Evolutionary conservation across 2,113 vertebrate species (phyloP).

Genomic region (Syngnathus scovelli): DNA sequence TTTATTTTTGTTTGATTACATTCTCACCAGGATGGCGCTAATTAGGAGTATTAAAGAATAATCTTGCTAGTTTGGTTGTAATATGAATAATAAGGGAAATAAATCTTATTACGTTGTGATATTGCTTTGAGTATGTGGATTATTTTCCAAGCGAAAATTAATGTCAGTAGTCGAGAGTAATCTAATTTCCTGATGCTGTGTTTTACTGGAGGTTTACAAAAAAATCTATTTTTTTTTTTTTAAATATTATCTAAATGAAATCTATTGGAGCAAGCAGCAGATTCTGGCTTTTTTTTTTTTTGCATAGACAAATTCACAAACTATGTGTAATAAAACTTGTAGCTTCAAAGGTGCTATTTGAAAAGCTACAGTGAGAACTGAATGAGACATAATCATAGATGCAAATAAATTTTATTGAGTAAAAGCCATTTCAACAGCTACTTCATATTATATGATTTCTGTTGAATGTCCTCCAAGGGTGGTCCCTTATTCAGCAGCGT

Average conservation of each 20-base stretch:
- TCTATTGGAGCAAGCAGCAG: too few species aligned
- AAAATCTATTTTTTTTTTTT: too few species aligned
- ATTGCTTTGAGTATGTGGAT: neutral
- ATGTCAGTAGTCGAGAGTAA: neutral
- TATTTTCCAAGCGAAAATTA: neutral
- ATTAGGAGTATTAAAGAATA: neutral
- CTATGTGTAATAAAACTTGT: neutral
- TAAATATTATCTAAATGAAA: too few species aligned
- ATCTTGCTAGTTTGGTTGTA: neutral
- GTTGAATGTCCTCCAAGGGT: neutral
- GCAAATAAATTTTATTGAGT: constrained; percentile 21
- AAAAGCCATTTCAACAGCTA: constrained; percentile 19
- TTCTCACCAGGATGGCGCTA: neutral
- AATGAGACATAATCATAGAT: neutral
- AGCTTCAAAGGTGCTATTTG: neutral
- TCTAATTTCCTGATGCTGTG: neutral
- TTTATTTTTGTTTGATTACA: neutral
- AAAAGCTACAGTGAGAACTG: neutral
- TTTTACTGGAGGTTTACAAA: neutral
- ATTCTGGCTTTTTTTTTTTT: too few species aligned
- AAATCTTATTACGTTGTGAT: neutral
- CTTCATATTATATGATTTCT: constrained; percentile 41
- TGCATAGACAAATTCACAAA: neutral
- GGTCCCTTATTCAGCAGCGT: constrained; percentile 26
- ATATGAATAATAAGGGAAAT: neutral